These are phyloP conservation scores for Prionchulus punctatus DNA, from an alignment of 2,888 invertebrate species.

Conservation along the genomic window DNA sequence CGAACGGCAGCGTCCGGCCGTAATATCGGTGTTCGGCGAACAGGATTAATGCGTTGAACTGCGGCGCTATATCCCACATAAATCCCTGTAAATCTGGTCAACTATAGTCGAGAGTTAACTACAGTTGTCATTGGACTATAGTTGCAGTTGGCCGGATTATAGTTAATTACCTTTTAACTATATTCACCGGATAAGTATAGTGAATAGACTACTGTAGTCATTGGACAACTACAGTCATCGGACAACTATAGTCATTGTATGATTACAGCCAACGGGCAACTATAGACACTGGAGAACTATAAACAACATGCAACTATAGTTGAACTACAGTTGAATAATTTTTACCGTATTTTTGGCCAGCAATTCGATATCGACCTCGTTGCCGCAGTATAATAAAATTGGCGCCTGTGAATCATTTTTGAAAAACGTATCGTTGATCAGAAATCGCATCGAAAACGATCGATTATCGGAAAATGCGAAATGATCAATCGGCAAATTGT, in stretches of 20 bases:
- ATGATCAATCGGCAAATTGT: slow-evolving; percentile 22
- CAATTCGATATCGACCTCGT: slow-evolving; percentile 75
- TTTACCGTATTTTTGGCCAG: slow-evolving; percentile 67
- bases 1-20: slow-evolving; percentile 72
- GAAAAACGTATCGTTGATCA: slow-evolving; percentile 61
- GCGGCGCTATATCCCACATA: slow-evolving; percentile 72
- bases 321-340: too few species aligned
- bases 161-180: too few species aligned
- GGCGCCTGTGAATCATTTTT: slow-evolving; percentile 53
- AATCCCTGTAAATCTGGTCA: slow-evolving; percentile 59
- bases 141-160: too few species aligned
- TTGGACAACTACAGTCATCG: too few species aligned
- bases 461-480: slow-evolving; percentile 19
- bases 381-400: slow-evolving; percentile 85
- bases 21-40: slow-evolving; percentile 95
- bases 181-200: too few species aligned
- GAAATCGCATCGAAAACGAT: slow-evolving; percentile 43
- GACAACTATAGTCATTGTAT: too few species aligned
- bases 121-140: too few species aligned
- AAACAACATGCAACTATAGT: too few species aligned
- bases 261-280: too few species aligned
- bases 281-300: too few species aligned
- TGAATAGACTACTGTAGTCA: too few species aligned
- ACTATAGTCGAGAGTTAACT: too few species aligned
- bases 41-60: slow-evolving; percentile 60